Base-by-base conservation (phyloP, 1,140 invertebrate genomes). In the Asbolus verrucosus region DNA sequence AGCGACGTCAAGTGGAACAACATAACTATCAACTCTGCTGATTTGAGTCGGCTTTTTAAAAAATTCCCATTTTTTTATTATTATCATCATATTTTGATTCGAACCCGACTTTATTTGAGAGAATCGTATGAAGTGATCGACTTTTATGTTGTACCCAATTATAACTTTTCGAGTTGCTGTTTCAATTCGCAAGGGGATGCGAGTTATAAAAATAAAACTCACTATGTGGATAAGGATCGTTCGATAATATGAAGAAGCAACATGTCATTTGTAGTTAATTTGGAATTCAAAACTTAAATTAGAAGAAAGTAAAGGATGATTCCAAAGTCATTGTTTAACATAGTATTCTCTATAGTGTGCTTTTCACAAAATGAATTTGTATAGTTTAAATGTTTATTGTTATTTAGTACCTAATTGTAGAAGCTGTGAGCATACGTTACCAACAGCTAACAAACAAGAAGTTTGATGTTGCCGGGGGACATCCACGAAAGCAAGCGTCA, bases 81-180 rank as follows among this genome's bases (percentile, higher is more conserved):
- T 46, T 46, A 8, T 54, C 11, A 9, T 27, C 21, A 16, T 27
- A 11, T 54, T 50, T 54, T 54, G 46, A 54, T 30, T 24, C 46
- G 46, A 18, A 6, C 27, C 11, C n/a, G 6, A 11, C n/a, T 54
- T 54, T 54, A 54, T 27, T 27, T 24, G 21, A 11, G 21, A 19
- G 43, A 50, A 4, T 54, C 46, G 19, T 30, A 27, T 54, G 46
- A 54, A 54, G 46, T 14, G 21, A 9, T 31, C 46, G 19, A 54
- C 46, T 54, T 46, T 19, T 27, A n/a, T 27, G 24, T 27, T 11
- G 21, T n/a, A 54, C 46, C 46, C 46, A 54, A 54, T 54, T 54
- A 54, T 54, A 54, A 54, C 46, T 54, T 54, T 54, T 54, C 19
- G n/a, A 54, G 46, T 54, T 54, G 46, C 46, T 54, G 46, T 54